These are phyloP conservation scores for Lasioglossum calceatum DNA, from an alignment of 2,888 invertebrate species.

Conservation along the genomic window DNA sequence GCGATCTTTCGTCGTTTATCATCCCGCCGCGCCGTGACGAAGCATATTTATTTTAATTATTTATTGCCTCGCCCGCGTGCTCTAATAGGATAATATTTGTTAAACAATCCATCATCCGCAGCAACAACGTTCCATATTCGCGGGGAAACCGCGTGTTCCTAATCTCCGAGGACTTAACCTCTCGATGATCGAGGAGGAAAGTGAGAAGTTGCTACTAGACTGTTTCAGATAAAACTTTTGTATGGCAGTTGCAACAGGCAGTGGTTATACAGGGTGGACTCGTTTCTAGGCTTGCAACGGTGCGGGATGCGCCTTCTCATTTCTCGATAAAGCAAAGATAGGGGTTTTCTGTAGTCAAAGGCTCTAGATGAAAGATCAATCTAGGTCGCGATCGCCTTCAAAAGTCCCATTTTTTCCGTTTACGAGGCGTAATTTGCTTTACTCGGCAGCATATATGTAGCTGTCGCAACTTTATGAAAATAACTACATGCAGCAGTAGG, in stretches of 20 bases:
- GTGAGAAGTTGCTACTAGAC: not conserved
- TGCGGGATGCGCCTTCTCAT: no score
- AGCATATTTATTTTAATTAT: conserved; percentile 1
- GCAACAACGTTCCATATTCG: not conserved
- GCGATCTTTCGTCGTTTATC: conserved; percentile 15
- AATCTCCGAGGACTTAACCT: not conserved
- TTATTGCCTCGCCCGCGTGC: not conserved
- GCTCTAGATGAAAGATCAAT: no score
- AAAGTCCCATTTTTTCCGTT: no score
- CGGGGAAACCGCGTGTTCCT: not conserved
- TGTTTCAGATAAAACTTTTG: not conserved
- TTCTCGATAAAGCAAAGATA: no score
- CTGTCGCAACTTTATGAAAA: no score
- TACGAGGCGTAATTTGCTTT: no score
- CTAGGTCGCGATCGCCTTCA: no score
- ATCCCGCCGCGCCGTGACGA: not conserved
- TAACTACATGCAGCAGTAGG: no score
- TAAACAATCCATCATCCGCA: not conserved
- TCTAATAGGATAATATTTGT: conserved; percentile 1
- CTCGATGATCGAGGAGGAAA: not conserved
- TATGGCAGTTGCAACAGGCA: not conserved
- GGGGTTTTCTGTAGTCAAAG: no score
- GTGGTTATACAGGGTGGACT: not conserved
- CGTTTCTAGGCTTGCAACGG: no score
- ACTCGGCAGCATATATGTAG: no score